phyloP scores from a whole-genome alignment of 2,113 vertebrate genomes.

The Apus apus region DNA sequence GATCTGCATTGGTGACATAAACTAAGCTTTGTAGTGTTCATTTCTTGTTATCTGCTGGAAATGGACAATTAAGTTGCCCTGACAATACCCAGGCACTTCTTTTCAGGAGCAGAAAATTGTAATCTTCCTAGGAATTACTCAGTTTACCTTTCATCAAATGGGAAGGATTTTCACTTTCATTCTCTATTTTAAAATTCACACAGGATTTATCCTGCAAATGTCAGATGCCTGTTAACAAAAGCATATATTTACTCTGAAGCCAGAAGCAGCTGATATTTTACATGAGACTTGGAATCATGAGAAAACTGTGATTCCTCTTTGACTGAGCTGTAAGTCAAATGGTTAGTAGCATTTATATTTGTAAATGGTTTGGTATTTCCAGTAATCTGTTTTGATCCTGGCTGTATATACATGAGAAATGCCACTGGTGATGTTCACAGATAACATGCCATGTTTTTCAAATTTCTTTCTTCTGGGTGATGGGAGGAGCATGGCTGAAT shows the following conservation, averaged over 20 bases:
- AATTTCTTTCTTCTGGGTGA: neutral
- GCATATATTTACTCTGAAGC: constrained; percentile 18
- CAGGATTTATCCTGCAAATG: constrained; percentile 33
- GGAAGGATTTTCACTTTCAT: constrained; percentile 47
- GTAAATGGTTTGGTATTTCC: neutral
- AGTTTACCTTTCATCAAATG: constrained; percentile 22
- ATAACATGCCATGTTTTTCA: neutral
- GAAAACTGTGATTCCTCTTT: neutral
- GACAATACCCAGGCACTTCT: neutral
- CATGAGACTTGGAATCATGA: neutral
- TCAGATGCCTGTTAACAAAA: constrained; percentile 42
- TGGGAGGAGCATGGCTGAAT: neutral
- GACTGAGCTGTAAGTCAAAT: neutral
- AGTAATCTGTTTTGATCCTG: neutral
- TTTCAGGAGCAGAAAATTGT: constrained; percentile 30
- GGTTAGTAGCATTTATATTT: neutral
- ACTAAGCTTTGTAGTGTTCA: neutral
- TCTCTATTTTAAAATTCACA: constrained; percentile 49
- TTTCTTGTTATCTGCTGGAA: constrained; percentile 15
- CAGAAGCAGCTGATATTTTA: constrained; percentile 13
- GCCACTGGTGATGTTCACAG: neutral
- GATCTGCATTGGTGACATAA: neutral
- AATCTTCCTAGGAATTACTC: constrained; percentile 34
- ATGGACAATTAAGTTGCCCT: neutral
- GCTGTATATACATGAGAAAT: neutral